phyloP scores from a whole-genome alignment of 2,888 invertebrate species.

The Lampropteryx suffumata region DNA sequence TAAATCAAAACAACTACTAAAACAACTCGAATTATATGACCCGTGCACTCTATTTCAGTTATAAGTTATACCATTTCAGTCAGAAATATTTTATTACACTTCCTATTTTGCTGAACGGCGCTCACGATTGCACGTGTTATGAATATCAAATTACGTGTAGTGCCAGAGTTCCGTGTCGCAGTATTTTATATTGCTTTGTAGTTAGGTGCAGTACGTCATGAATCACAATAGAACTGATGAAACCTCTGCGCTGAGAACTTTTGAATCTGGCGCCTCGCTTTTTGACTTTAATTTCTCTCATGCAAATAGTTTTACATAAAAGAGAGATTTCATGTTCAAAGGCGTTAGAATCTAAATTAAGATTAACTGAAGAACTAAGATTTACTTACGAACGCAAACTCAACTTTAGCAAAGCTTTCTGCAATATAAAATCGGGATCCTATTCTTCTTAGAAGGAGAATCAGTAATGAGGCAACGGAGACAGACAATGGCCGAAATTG shows the following conservation, averaged over 20 bases:
- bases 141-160: constrained; percentile 64
- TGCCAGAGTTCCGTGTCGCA: constrained; percentile 47
- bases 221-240: constrained; percentile 40
- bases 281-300: neutral
- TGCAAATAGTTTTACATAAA: neutral
- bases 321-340: neutral
- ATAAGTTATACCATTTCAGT: constrained; percentile 67
- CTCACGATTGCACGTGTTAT: constrained; percentile 67
- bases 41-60: constrained; percentile 67
- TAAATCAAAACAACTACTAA: constrained; percentile 2
- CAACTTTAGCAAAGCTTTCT: neutral
- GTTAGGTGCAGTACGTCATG: constrained; percentile 41
- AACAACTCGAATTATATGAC: constrained; percentile 50
- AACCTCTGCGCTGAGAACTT: constrained; percentile 18
- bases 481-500: constrained; percentile 47
- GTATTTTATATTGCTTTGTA: constrained; percentile 53
- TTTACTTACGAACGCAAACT: no score
- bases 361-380: no score
- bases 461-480: constrained; percentile 41
- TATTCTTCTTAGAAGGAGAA: constrained; percentile 23
- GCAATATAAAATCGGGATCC: constrained; percentile 12
- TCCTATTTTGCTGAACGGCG: constrained; percentile 68
- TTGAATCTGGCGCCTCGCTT: constrained; percentile 4
- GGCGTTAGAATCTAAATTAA: neutral
- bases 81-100: constrained; percentile 69